Evolutionary conservation across 2,113 vertebrate genomes (phyloP).

Genomic region (Tragelaphus strepsiceros): DNA sequence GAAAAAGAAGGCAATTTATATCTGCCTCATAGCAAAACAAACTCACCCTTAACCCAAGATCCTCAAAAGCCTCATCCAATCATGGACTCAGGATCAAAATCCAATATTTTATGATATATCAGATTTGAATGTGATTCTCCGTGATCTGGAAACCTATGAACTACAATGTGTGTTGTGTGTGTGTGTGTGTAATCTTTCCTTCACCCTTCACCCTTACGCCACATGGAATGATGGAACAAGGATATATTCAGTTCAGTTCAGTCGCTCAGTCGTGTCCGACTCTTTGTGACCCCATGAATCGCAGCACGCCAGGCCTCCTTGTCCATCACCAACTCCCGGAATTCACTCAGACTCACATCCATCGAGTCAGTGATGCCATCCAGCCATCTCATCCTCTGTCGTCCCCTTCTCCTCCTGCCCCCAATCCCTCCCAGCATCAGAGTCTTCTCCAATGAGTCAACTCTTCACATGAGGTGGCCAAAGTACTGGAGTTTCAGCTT

Average conservation of each 20-base stretch:
- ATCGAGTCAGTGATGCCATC: too few species aligned
- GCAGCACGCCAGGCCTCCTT: too few species aligned
- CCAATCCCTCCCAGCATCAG: too few species aligned
- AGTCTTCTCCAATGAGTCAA: too few species aligned
- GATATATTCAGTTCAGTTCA: background rate
- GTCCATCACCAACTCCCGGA: too few species aligned
- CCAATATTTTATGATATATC: background rate
- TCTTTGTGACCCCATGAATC: too few species aligned
- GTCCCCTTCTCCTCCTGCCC: too few species aligned
- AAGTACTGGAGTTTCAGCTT: too few species aligned
- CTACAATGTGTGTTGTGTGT: background rate
- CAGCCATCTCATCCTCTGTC: too few species aligned
- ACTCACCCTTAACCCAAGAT: background rate
- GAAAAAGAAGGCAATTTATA: background rate
- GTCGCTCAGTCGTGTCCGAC: too few species aligned
- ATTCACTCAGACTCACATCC: too few species aligned
- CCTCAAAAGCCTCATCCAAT: background rate
- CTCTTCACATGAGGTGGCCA: too few species aligned
- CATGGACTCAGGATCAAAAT: background rate
- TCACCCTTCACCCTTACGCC: background rate
- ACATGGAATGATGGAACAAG: background rate
- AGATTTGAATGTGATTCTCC: background rate
- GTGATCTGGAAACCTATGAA: background rate
- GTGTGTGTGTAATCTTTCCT: background rate
- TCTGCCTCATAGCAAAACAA: background rate